These are phyloP conservation scores for Nomada fabriciana DNA, from an alignment of 2,888 invertebrate genomes.

Conservation along the genomic window DNA sequence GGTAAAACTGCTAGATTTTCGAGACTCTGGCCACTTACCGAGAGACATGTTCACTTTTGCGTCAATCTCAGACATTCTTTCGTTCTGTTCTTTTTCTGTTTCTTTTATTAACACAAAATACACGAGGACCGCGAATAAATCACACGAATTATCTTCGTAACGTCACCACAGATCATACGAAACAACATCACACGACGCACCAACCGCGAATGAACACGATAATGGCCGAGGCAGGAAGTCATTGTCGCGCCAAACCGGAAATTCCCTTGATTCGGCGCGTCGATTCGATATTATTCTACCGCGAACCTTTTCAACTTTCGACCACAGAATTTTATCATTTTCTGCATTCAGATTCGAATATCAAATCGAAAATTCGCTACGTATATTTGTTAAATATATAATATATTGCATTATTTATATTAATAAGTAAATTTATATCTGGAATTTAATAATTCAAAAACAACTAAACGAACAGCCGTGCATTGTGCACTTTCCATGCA, in stretches of 20 bases:
- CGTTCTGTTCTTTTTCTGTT: constrained; percentile 32
- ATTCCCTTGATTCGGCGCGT: background rate
- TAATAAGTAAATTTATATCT: background rate
- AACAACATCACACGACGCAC: constrained; percentile 39
- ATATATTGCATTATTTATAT: background rate
- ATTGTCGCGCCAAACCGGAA: constrained; percentile 20
- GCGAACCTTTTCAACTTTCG: constrained; percentile 29
- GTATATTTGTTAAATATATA: background rate
- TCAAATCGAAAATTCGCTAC: background rate
- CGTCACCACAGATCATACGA: constrained; percentile 34
- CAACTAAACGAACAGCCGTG: background rate
- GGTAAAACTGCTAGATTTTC: constrained; percentile 70
- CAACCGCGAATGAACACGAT: constrained; percentile 36
- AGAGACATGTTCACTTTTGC: constrained; percentile 84
- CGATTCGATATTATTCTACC: background rate
- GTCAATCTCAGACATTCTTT: constrained; percentile 82
- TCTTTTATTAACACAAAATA: constrained; percentile 5
- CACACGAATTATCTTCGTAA: constrained; percentile 36
- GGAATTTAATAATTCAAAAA: background rate
- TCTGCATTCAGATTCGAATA: background rate
- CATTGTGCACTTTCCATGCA: background rate
- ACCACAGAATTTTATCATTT: background rate
- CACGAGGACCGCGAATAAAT: constrained; percentile 26
- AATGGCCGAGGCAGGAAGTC: constrained; percentile 31
- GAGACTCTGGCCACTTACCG: constrained; percentile 82